Conservation (phyloP, 2,888 invertebrate species). For the Enchytraeus crypticus region DNA sequence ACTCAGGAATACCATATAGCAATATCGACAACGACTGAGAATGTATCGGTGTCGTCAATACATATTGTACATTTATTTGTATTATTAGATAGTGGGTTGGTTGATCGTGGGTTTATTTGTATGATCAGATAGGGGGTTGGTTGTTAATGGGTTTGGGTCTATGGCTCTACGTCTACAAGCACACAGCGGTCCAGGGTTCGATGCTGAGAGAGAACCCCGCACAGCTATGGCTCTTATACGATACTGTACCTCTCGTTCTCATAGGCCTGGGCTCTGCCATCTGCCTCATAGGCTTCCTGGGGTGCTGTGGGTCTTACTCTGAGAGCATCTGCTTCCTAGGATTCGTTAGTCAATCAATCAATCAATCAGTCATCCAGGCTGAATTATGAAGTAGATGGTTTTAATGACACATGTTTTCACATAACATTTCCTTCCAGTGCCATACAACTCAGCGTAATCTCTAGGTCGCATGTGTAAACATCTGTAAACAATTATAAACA, state of each 20-base stretch:
- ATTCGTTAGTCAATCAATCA: slow-evolving; percentile 17
- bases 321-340: slow-evolving; percentile 19
- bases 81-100: no score
- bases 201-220: slow-evolving; percentile 10
- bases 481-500: no score
- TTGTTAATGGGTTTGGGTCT: slow-evolving; percentile 11
- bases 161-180: slow-evolving; percentile 13
- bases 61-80: no score
- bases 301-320: slow-evolving; percentile 14
- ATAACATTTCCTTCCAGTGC: no score
- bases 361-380: no score
- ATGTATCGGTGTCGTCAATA: no score
- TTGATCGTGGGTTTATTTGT: neutral
- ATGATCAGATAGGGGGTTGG: slow-evolving; percentile 8
- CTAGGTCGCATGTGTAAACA: no score
- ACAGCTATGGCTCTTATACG: slow-evolving; percentile 4
- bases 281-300: slow-evolving; percentile 12
- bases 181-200: slow-evolving; percentile 6
- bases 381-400: no score
- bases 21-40: no score
- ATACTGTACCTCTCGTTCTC: slow-evolving; percentile 8
- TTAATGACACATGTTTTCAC: no score
- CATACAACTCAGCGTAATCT: no score
- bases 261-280: slow-evolving; percentile 9
- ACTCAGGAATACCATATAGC: no score